Base-by-base conservation (phyloP, 1,140 invertebrate genomes). In the Luehdorfia chinensis region DNA sequence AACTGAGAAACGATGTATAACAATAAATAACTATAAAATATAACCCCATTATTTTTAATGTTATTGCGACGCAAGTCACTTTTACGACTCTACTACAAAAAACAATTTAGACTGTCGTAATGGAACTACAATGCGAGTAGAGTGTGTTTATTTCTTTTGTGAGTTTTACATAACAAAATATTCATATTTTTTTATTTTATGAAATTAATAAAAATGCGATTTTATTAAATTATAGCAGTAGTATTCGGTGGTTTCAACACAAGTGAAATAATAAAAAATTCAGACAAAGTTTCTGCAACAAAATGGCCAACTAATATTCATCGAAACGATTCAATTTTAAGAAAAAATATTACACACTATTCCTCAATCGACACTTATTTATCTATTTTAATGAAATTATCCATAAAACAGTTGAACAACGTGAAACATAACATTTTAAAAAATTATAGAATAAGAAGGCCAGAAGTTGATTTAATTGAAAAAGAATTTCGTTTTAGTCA, bases 341-440 rank as follows among this genome's bases (percentile, higher is more conserved):
- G 11, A 32, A 47, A 0, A 21, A 28, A 15, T 15, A 28, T 19
- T n/a, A n/a, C n/a, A n/a, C n/a, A n/a, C n/a, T n/a, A n/a, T n/a
- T n/a, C n/a, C n/a, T 36, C 51, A 0, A 27, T 50, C 11, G 25
- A 62, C 12, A 49, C 33, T 6, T 66, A 55, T 12, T 43, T 64
- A 18, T 16, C 32, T 9, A 50, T 56, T 25, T 7, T 68, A 16
- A 32, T 62, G 11, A 52, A 60, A 30, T 18, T 58, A 8, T 55
- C 58, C 2, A 50, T 44, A 16, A 30, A 56, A 31, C 50, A 62
- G 18, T 33, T 72, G 19, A 34, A 30, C 36, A 49, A 55, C 18
- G 45, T 63, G 4, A 46, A 47, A 30, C 28, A 33, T 8, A 66
- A 69, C 19, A 57, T 72, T 3, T 62, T 56, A 28, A 49, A 30